These are phyloP conservation scores for Neoaliturus tenellus DNA, from an alignment of 2,888 invertebrate genomes.

Conservation along the genomic window DNA sequence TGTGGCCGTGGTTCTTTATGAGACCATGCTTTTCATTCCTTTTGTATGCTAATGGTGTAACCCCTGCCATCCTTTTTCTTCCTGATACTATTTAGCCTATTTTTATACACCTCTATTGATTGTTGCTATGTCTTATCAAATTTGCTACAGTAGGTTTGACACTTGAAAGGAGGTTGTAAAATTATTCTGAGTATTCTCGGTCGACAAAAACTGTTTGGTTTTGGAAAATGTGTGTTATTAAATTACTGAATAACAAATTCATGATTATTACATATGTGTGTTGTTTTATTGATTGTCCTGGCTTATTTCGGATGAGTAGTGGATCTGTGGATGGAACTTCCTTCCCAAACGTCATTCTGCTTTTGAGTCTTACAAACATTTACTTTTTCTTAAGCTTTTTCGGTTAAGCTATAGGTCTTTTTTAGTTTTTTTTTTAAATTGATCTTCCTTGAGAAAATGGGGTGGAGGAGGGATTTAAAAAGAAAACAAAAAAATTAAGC, in stretches of 20 bases:
- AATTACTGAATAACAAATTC: slow-evolving; percentile 32
- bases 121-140: slow-evolving; percentile 26
- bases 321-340: neutral
- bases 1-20: neutral
- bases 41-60: slow-evolving; percentile 23
- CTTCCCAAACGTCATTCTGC: no score
- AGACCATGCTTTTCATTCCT: neutral
- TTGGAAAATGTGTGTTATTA: slow-evolving; percentile 36
- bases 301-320: neutral
- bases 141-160: slow-evolving; percentile 9
- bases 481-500: no score
- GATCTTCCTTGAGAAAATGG: no score
- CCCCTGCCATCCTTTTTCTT: slow-evolving; percentile 12
- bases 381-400: no score
- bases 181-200: neutral
- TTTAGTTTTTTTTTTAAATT: no score
- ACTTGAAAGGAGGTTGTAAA: neutral
- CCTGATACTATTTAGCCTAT: slow-evolving; percentile 24
- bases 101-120: slow-evolving; percentile 21
- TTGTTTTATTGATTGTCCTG: neutral
- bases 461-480: no score
- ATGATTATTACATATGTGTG: slow-evolving; percentile 9
- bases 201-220: slow-evolving; percentile 28
- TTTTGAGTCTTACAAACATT: no score
- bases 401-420: no score